Conservation (phyloP, 1,140 invertebrate genomes). For the Nylanderia fulva region DNA sequence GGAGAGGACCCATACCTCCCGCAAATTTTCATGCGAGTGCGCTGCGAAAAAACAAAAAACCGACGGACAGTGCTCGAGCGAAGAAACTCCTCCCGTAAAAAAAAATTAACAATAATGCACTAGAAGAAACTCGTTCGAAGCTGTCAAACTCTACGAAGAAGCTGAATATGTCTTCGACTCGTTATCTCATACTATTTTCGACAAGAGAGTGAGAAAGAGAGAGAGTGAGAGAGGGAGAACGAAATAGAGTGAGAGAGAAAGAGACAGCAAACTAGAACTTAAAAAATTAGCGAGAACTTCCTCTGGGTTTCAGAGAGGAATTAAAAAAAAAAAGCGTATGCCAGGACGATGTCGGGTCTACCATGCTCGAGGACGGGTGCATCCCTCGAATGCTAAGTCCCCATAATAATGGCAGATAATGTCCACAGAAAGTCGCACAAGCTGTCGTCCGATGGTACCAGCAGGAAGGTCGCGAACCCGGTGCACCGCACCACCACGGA, state of each 20-base stretch:
- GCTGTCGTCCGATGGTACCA: constrained; percentile 76
- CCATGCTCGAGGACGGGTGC: constrained; percentile 72
- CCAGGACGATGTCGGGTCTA: constrained; percentile 71
- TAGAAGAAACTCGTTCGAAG: no score
- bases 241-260: no score
- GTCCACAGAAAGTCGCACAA: constrained; percentile 83
- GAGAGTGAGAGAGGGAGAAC: no score
- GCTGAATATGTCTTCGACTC: constrained; percentile 71
- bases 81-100: constrained; percentile 62
- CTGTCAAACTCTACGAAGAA: constrained; percentile 76
- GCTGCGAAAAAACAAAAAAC: no score
- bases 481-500: constrained; percentile 92
- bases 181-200: not conserved
- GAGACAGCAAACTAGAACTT: no score
- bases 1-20: no score
- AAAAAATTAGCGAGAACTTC: no score
- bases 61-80: constrained; percentile 66
- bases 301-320: no score
- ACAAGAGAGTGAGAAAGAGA: no score
- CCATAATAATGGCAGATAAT: constrained; percentile 83
- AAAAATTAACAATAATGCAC: constrained; percentile 78
- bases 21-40: no score
- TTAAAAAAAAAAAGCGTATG: not conserved
- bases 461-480: constrained; percentile 84
- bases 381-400: constrained; percentile 71